phyloP scores from a whole-genome alignment of 2,797 vertebrate genomes.

The Ceyx erithaca region DNA sequence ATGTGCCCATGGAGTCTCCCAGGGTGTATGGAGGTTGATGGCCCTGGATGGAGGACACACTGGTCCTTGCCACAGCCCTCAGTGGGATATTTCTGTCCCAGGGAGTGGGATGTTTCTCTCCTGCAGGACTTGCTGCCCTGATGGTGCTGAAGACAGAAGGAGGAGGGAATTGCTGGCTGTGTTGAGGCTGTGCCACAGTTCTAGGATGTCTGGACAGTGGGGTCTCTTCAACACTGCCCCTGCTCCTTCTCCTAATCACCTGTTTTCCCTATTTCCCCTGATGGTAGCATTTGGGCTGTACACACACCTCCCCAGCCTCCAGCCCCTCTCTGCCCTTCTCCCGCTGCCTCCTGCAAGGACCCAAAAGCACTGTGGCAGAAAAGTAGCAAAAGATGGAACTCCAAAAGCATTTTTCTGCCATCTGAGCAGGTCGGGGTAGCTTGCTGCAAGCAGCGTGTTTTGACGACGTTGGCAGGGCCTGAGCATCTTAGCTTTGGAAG shows the following conservation, averaged over 20 bases:
- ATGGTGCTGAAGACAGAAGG: background rate
- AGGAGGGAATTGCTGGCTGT: background rate
- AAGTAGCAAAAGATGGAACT: background rate
- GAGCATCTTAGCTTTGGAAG: background rate
- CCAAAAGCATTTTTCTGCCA: background rate
- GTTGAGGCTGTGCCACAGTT: background rate
- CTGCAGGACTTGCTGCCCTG: background rate
- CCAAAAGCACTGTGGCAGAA: background rate
- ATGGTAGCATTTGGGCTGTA: fast-evolving
- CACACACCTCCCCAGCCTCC: background rate
- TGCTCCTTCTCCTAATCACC: background rate
- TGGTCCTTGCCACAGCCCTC: fast-evolving
- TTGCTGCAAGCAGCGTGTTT: background rate
- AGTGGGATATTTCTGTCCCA: background rate
- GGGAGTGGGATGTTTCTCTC: background rate
- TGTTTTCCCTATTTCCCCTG: background rate
- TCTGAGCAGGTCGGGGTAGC: background rate
- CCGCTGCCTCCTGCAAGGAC: background rate
- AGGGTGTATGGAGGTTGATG: background rate
- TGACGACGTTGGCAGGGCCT: background rate
- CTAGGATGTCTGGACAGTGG: fast-evolving
- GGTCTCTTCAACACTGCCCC: background rate
- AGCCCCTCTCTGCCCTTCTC: background rate
- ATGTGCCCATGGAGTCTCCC: fast-evolving
- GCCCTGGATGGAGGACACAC: background rate